Evolutionary conservation across 1,140 invertebrate species (phyloP), one percentile per base, ranked within the genome.

Genomic region (Anoplolepis gracilipes): DNA sequence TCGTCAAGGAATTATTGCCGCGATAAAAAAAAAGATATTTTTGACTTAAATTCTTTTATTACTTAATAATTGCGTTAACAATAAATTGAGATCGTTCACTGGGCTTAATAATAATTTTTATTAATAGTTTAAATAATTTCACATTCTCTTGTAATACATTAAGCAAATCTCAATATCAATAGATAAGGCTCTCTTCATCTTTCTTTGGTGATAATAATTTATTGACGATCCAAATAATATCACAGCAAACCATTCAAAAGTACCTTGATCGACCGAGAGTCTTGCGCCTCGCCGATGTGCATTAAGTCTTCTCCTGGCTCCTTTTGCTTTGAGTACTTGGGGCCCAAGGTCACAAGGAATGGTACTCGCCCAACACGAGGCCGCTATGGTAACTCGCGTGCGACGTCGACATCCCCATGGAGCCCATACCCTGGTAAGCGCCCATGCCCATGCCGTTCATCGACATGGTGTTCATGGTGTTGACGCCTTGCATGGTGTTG

Each of bases 291-390:
- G n/a, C 36, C 28, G 10, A 33, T 42, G 30, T 72, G 28, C 64
- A 79, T 92, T 93, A 94, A 88, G 93, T 94, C 88, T 94, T 94
- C 91, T 94, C 93, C 88, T 94, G 93, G 81, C 93, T 93, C 67
- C 93, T 92, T 87, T 94, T 94, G 79, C 91, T 85, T 87, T 94
- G 93, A 75, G 88, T 93, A 62, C 90, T 91, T 76, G 91, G 93
- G 88, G 91, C 90, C 94, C 94, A 95, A 93, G 93, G 94, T 95
- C 94, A 95, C 94, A 95, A 95, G 79, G 94, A 93, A 67, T 95
- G 94, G 85, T 95, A 95, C 55, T 95, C 94, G 55, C 94, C 94
- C 79, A 95, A 90, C 64, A 95, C 94, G 64, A 95, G 90, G 39
- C 93, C 93, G 86, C 94, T 94, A 90, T 94, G 94, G 85, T 95